These are phyloP conservation scores for Scelioninae gen. 2 DNA, from an alignment of 2,888 invertebrate species.

Conservation along the genomic window DNA sequence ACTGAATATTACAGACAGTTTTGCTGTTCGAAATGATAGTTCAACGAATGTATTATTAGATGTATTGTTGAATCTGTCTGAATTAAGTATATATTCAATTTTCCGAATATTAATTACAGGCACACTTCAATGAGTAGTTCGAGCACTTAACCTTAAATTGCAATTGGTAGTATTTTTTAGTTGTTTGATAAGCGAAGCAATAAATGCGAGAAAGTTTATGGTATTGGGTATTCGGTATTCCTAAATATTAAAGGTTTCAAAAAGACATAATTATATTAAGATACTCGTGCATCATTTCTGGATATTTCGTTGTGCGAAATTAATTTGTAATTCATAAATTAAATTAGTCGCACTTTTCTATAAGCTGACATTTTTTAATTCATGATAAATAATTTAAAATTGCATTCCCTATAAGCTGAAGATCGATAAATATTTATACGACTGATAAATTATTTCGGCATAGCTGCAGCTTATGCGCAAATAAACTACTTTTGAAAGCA, in stretches of 20 bases:
- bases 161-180: constrained; percentile 30
- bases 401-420: neutral
- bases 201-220: constrained; percentile 38
- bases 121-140: constrained; percentile 23
- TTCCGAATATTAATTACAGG: constrained; percentile 34
- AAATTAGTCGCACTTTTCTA: no score
- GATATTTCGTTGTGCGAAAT: no score
- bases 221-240: constrained; percentile 10
- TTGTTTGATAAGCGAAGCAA: constrained; percentile 40
- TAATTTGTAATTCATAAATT: no score
- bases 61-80: no score
- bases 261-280: neutral
- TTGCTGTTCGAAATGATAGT: no score
- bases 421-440: constrained; percentile 9
- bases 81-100: constrained; percentile 3
- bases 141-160: constrained; percentile 29
- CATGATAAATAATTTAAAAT: neutral
- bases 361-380: neutral
- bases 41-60: no score
- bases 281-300: no score
- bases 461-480: neutral
- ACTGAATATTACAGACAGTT: no score
- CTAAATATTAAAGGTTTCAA: constrained; percentile 7
- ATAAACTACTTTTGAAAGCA: constrained; percentile 21
- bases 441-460: constrained; percentile 9